These are phyloP conservation scores for Natator depressus DNA, from an alignment of 2,113 vertebrate genomes.

Conservation along the genomic window DNA sequence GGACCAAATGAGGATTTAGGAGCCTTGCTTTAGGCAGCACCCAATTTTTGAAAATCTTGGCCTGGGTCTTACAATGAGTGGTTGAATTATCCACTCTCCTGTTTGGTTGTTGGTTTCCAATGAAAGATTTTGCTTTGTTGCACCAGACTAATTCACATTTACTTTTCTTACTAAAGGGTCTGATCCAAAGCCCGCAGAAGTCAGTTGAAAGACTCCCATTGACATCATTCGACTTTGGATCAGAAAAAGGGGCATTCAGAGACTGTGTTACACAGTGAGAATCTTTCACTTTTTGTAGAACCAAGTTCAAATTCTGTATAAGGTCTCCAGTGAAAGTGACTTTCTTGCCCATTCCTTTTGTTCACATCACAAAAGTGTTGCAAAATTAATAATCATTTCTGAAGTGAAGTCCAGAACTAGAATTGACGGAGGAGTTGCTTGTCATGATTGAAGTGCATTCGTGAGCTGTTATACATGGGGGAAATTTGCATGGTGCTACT, in stretches of 20 bases:
- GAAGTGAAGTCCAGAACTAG: constrained; percentile 7
- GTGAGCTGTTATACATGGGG: not conserved
- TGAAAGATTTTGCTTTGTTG: not conserved
- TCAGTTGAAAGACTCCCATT: constrained; percentile 50
- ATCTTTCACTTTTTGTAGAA: constrained; percentile 54
- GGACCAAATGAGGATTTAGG: not conserved
- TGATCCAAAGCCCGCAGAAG: constrained; percentile 37
- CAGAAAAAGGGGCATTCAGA: constrained; percentile 37
- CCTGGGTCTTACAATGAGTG: not conserved
- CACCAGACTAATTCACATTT: not conserved
- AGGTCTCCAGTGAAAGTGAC: constrained; percentile 42
- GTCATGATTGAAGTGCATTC: not conserved
- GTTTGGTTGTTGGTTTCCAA: not conserved
- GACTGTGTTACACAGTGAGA: constrained; percentile 53
- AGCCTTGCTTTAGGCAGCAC: not conserved
- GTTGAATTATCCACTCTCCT: not conserved
- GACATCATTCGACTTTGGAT: constrained; percentile 66
- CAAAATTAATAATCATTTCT: not conserved
- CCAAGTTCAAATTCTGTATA: constrained; percentile 34
- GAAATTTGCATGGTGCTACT: not conserved
- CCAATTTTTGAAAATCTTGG: not conserved
- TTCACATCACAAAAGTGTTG: not conserved
- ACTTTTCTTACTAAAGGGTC: not conserved
- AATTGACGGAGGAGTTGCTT: constrained; percentile 39
- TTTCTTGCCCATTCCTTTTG: constrained; percentile 48